A percentile compares a stretch with the other conserved stretches of the same genome.
phyloP scores from a whole-genome alignment of 2,113 vertebrate genomes.

The Prionailurus bengalensis region DNA sequence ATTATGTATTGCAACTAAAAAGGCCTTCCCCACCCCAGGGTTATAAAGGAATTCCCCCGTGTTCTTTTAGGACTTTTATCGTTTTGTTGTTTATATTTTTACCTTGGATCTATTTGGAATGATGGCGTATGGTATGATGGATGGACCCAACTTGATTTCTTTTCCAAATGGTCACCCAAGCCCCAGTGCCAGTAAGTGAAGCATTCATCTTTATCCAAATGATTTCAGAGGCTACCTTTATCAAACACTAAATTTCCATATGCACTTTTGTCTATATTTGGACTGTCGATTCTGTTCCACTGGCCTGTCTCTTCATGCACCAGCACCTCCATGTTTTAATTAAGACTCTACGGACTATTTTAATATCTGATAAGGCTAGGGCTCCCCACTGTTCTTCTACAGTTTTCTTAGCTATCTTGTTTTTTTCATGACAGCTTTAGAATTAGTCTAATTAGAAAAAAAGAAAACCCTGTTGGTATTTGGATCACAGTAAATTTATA shows the following conservation, averaged over 20 bases:
- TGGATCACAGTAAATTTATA: constrained; percentile 28
- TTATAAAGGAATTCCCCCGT: background rate
- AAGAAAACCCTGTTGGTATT: background rate
- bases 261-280: background rate
- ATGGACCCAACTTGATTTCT: background rate
- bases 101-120: background rate
- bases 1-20: background rate
- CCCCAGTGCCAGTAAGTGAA: background rate
- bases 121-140: background rate
- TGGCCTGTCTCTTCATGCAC: background rate
- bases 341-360: background rate
- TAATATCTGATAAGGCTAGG: background rate
- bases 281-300: background rate
- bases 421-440: background rate
- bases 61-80: background rate
- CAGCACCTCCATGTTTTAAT: background rate
- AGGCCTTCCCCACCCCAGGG: background rate
- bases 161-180: background rate
- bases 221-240: background rate
- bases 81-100: background rate
- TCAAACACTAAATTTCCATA: background rate
- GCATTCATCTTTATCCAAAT: background rate
- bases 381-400: background rate
- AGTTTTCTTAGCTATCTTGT: background rate
- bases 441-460: background rate